Conservation (phyloP, 2,113 vertebrate species). For the Centropristis striata region DNA sequence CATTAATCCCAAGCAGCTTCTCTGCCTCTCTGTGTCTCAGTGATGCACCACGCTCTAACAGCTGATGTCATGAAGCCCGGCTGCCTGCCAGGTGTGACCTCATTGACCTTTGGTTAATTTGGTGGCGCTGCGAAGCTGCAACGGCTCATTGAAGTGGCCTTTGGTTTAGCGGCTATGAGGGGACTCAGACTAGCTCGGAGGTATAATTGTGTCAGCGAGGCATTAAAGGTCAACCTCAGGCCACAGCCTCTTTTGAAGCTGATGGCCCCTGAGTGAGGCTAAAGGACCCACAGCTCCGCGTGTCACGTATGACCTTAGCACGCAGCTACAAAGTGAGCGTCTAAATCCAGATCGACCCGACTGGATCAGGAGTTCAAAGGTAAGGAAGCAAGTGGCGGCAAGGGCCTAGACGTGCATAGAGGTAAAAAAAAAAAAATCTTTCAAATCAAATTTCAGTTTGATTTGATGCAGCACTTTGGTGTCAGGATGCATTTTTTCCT, state of each 20-base stretch:
- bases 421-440: background rate
- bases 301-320: slow-evolving; percentile 56
- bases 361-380: slow-evolving; percentile 31
- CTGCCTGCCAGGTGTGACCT: slow-evolving; percentile 55
- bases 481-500: background rate
- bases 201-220: slow-evolving; percentile 20
- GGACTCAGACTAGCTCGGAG: slow-evolving; percentile 30
- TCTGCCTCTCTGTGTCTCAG: slow-evolving; percentile 14
- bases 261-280: slow-evolving; percentile 52
- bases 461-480: background rate
- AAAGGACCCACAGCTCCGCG: slow-evolving; percentile 33
- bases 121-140: slow-evolving; percentile 40
- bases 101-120: slow-evolving; percentile 59
- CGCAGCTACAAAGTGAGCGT: slow-evolving; percentile 34
- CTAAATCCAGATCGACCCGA: slow-evolving; percentile 30
- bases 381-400: slow-evolving; percentile 22
- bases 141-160: slow-evolving; percentile 57
- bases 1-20: slow-evolving; percentile 31
- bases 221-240: slow-evolving; percentile 57
- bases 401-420: background rate
- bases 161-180: slow-evolving; percentile 24
- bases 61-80: slow-evolving; percentile 23
- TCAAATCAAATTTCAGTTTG: background rate
- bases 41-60: slow-evolving; percentile 9
- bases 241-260: slow-evolving; percentile 62